These are phyloP conservation scores for Hemithea aestivaria DNA, from an alignment of 2,888 invertebrate species.

Conservation along the genomic window DNA sequence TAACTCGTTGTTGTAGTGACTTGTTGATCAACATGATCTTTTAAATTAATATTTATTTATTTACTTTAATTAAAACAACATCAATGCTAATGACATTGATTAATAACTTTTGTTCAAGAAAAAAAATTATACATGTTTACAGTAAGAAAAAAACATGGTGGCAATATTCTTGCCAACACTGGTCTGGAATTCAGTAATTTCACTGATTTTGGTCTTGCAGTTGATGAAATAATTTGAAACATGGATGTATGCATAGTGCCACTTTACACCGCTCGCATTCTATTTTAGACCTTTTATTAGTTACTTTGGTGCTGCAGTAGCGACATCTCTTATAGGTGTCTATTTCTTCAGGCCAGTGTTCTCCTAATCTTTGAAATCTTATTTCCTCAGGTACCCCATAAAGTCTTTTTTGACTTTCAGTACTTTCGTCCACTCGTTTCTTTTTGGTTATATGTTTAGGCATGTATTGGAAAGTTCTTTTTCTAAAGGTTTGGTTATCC, in stretches of 20 bases:
- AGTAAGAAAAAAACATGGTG: no score
- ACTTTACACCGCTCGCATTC: constrained; percentile 1
- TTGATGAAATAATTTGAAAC: constrained; percentile 3
- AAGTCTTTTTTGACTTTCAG: constrained; percentile 11
- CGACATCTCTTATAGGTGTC: constrained; percentile 14
- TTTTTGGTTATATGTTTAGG: constrained; percentile 14
- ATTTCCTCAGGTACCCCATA: constrained; percentile 14
- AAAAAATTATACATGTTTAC: background rate
- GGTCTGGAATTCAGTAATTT: no score
- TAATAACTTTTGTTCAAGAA: constrained; percentile 1
- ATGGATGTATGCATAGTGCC: constrained; percentile 2
- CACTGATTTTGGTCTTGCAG: constrained; percentile 1
- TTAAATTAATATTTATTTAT: no score
- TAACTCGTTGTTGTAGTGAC: no score
- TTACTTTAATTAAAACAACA: no score
- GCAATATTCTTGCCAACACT: no score
- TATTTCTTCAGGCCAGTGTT: constrained; percentile 12
- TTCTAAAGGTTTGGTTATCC: constrained; percentile 19
- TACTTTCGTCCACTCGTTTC: constrained; percentile 10
- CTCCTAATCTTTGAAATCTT: constrained; percentile 10
- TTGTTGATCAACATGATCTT: no score
- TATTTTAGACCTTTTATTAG: constrained; percentile 2
- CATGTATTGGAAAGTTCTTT: constrained; percentile 20
- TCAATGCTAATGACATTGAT: no score
- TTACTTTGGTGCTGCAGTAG: constrained; percentile 15